Conservation (phyloP, 2,797 vertebrate genomes). For the Eospalax fontanierii region DNA sequence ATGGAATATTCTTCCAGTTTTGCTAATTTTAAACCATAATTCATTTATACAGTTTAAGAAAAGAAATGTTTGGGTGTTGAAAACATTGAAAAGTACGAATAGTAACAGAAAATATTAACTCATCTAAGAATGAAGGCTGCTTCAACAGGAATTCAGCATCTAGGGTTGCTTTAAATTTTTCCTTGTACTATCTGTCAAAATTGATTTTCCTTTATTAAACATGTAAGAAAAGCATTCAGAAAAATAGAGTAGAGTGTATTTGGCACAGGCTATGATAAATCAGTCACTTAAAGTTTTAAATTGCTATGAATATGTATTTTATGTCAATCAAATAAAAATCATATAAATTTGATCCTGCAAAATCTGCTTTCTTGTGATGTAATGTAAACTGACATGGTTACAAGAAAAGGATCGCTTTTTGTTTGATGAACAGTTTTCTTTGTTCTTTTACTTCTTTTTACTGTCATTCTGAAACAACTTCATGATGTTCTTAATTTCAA, state of each 20-base stretch:
- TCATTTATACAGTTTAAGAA: not conserved
- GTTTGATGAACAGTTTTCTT: constrained; percentile 66
- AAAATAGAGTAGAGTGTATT: constrained; percentile 24
- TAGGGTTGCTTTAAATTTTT: constrained; percentile 12
- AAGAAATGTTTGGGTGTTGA: not conserved
- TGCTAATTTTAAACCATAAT: not conserved
- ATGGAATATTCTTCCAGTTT: too few relatives aligned
- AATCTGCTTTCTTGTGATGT: not conserved
- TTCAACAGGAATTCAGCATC: constrained; percentile 10
- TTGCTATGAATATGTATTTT: constrained; percentile 63
- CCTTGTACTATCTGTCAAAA: constrained; percentile 29
- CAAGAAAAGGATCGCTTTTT: constrained; percentile 46
- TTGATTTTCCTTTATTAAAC: not conserved
- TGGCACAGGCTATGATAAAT: not conserved
- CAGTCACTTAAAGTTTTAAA: not conserved
- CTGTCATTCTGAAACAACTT: constrained; percentile 34
- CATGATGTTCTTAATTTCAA: constrained; percentile 77
- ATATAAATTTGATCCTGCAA: not conserved
- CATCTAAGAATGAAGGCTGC: not conserved
- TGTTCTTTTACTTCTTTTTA: constrained; percentile 41
- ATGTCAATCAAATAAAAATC: constrained; percentile 44
- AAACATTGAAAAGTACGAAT: not conserved
- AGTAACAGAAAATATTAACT: constrained; percentile 33
- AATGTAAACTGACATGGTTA: not conserved
- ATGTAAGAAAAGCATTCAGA: not conserved